A percentile compares a stretch with the other conserved stretches of the same genome.
phyloP scores from a whole-genome alignment of 2,888 invertebrate genomes.

The Brachycybe producta region DNA sequence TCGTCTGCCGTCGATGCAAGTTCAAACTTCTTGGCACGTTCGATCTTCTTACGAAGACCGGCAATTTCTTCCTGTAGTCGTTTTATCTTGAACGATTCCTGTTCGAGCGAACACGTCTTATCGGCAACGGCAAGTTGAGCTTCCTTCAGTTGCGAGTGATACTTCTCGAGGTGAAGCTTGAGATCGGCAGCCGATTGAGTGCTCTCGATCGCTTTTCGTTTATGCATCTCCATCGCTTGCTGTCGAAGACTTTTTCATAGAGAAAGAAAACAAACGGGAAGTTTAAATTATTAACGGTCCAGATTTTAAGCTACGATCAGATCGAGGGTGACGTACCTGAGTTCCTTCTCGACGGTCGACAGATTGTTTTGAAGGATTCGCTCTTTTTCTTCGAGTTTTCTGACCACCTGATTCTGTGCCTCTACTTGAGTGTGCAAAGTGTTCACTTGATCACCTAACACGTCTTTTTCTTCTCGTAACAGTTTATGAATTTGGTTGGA shows the following conservation, averaged over 20 bases:
- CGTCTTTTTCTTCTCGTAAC: conserved; percentile 84
- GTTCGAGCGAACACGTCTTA: conserved; percentile 88
- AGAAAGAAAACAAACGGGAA: not conserved
- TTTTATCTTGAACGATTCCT: conserved; percentile 92
- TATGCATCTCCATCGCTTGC: conserved; percentile 96
- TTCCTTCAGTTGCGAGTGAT: conserved; percentile 95
- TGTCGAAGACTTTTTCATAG: conserved; percentile 65
- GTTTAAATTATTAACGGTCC: not conserved
- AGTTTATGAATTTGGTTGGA: conserved; percentile 90
- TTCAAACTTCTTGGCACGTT: conserved; percentile 94
- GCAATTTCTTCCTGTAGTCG: conserved; percentile 85
- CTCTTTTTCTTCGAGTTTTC: conserved; percentile 92
- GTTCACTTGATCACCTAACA: conserved; percentile 70
- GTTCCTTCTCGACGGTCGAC: conserved; percentile 85
- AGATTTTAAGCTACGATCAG: not conserved
- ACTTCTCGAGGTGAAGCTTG: conserved; percentile 92
- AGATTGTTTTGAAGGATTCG: conserved; percentile 80
- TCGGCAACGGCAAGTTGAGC: conserved; percentile 93
- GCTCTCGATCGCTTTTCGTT: conserved; percentile 91
- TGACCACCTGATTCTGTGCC: conserved; percentile 82
- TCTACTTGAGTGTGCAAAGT: conserved; percentile 81
- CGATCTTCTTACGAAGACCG: conserved; percentile 78
- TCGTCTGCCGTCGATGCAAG: conserved; percentile 90
- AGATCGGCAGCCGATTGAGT: conserved; percentile 95
- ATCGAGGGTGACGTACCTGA: conserved; percentile 33